Evolutionary conservation across 1,140 invertebrate species (phyloP).

Genomic region (Hylaeus anthracinus): DNA sequence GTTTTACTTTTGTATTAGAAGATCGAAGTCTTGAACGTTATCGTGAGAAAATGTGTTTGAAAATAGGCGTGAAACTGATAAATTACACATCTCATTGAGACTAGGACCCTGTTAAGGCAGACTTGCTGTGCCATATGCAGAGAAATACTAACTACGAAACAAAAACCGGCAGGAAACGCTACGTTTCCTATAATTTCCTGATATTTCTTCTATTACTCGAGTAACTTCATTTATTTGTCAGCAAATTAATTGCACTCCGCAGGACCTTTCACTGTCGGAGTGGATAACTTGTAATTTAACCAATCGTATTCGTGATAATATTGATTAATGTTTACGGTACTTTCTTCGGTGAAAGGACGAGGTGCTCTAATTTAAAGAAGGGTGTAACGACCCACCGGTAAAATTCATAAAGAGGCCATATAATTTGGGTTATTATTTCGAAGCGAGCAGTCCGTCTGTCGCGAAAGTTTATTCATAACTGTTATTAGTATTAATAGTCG

Average conservation of each 20-base stretch:
- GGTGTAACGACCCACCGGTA: constrained; percentile 4
- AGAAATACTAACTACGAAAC: not conserved
- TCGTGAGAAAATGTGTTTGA: not conserved
- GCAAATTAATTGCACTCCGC: not conserved
- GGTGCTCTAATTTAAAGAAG: constrained; percentile 42
- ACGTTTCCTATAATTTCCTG: not conserved
- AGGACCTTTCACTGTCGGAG: constrained; percentile 11
- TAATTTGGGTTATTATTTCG: not conserved
- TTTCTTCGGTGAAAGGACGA: constrained; percentile 49
- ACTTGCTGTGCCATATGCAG: not conserved
- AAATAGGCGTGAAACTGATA: not conserved
- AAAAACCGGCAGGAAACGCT: not conserved
- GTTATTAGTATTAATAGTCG: not conserved
- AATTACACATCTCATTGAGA: not conserved
- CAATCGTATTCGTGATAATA: constrained; percentile 22
- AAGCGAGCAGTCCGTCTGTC: not conserved
- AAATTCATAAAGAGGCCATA: constrained; percentile 4
- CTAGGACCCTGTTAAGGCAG: not conserved
- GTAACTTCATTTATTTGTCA: not conserved
- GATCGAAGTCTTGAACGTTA: constrained; percentile 3
- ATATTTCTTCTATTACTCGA: not conserved
- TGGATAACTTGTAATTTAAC: constrained; percentile 27
- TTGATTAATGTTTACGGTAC: constrained; percentile 28
- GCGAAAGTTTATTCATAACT: not conserved
- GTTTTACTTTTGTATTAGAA: not conserved